These are phyloP conservation scores for Heterotilapia buettikoferi DNA, from an alignment of 2,113 vertebrate genomes.

Conservation along the genomic window DNA sequence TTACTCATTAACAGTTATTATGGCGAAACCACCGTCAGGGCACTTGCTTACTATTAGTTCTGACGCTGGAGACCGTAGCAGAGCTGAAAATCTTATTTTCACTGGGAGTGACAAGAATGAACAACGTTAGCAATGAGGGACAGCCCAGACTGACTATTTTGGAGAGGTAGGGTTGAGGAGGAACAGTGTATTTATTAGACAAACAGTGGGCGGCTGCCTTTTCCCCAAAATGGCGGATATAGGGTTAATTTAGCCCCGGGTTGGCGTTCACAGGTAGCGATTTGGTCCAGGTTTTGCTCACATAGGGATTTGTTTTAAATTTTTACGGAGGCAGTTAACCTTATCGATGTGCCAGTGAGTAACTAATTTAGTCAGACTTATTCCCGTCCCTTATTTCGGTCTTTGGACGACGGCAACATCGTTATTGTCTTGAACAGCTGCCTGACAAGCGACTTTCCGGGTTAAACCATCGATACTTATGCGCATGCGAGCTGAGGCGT, in stretches of 20 bases:
- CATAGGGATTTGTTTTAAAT: background rate
- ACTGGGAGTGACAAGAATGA: background rate
- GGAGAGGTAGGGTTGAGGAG: background rate
- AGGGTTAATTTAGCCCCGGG: accelerated
- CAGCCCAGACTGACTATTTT: background rate
- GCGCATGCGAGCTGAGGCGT: conserved; percentile 6
- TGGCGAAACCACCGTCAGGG: background rate
- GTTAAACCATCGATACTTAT: accelerated
- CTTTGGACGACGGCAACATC: background rate
- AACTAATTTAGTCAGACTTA: background rate
- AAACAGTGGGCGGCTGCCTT: background rate
- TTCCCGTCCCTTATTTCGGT: background rate
- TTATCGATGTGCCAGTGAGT: background rate
- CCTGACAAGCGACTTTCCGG: background rate
- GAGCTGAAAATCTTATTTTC: background rate
- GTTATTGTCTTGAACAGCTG: background rate
- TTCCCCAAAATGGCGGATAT: accelerated
- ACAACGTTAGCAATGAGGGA: background rate
- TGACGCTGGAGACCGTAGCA: background rate
- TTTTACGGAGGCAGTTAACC: background rate
- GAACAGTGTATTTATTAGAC: background rate
- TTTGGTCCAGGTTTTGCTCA: background rate
- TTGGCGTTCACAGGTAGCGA: background rate
- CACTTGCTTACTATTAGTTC: background rate
- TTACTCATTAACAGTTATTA: background rate